These are phyloP conservation scores for Gymnorhina tibicen DNA, from an alignment of 2,113 vertebrate species.

Conservation along the genomic window DNA sequence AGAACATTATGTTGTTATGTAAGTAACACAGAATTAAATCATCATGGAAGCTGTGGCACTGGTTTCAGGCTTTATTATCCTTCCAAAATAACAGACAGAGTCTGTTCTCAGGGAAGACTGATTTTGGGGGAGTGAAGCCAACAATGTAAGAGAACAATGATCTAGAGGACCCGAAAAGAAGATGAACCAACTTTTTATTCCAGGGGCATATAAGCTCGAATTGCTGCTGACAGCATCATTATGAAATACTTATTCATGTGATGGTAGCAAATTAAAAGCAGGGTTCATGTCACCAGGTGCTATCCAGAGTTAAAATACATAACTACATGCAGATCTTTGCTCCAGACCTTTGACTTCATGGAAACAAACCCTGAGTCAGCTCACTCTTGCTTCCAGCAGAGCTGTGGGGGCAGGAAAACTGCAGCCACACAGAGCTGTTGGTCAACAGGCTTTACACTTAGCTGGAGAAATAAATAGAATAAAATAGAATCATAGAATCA, in stretches of 20 bases:
- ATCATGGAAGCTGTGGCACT: background rate
- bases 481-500: background rate
- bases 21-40: background rate
- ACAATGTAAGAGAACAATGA: background rate
- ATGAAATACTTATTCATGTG: background rate
- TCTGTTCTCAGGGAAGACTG: background rate
- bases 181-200: background rate
- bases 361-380: background rate
- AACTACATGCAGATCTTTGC: background rate
- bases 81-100: background rate
- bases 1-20: background rate
- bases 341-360: background rate
- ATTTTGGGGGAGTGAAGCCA: background rate
- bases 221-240: background rate
- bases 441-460: background rate
- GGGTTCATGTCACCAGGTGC: background rate
- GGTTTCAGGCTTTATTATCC: background rate
- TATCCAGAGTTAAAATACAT: background rate
- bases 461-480: background rate
- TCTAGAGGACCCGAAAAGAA: fast-evolving
- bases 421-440: background rate
- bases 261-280: background rate
- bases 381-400: background rate
- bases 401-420: background rate
- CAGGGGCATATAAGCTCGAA: background rate